A percentile compares a stretch with the other conserved stretches of the same genome.
Evolutionary conservation across 2,797 vertebrate species (phyloP).

Genomic region (Phylloscopus collybita): DNA sequence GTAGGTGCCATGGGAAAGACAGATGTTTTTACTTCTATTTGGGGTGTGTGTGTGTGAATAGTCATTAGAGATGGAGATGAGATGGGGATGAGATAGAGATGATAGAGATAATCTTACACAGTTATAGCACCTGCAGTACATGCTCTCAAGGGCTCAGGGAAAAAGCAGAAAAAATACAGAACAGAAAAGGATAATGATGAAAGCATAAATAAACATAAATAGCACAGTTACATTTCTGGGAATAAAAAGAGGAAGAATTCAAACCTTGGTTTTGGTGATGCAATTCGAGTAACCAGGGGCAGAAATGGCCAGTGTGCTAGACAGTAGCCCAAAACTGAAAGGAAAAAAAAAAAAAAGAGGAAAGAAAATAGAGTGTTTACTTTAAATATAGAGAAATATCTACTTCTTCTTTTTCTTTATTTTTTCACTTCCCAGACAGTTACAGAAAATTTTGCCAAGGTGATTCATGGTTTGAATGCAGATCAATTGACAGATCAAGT

Average conservation of each 20-base stretch:
- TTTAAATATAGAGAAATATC: background rate
- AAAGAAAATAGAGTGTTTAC: background rate
- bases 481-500: conserved; percentile 85
- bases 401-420: background rate
- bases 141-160: background rate
- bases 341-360: background rate
- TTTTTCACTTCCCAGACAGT: conserved; percentile 77
- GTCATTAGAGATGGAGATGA: background rate
- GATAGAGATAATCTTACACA: background rate
- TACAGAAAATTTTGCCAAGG: conserved; percentile 88
- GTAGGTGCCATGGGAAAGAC: background rate
- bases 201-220: background rate
- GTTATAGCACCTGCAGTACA: background rate
- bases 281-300: background rate
- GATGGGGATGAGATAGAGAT: background rate
- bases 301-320: background rate
- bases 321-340: background rate
- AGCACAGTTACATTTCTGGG: background rate
- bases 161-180: conserved; percentile 5
- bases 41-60: background rate
- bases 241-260: conserved; percentile 16
- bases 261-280: background rate
- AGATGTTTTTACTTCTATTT: background rate
- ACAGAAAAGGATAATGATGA: background rate
- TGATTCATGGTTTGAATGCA: conserved; percentile 82